Base-by-base conservation (phyloP, 2,888 invertebrate genomes). In the Tenthredo amoena region DNA sequence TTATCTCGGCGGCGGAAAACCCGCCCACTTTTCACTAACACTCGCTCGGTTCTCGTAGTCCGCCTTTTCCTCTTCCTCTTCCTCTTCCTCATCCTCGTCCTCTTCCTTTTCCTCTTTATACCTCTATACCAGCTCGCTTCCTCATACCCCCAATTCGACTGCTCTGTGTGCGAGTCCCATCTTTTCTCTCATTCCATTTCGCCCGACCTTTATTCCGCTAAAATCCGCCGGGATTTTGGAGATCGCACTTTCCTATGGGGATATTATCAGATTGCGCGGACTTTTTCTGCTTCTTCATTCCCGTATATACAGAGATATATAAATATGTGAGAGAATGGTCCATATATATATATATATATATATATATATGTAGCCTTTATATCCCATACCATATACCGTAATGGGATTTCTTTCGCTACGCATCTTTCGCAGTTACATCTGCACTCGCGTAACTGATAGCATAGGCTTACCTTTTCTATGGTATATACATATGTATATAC, bases 241-340 rank as follows among this genome's bases (percentile, higher is more conserved):
- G 89, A 89, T 88, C 89, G 91, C 89, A 89, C 89, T 89, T 89
- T 89, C 89, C 90, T 86, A 86, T 77, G 84, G 89, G 90, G 90
- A 90, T 91, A 91, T 91, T 91, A 92, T 89, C 91, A 91, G 91
- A 92, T 91, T 91, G 90, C 91, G 87, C 87, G 88, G 88, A 88
- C 71, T 83, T 82, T 79, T 81, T 81, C 26, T 62, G n/a, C 81
- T 40, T 34, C 58, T 37, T 77, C 50, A 31, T 50, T 37, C 77
- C 31, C 77, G 55, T 77, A 77, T 77, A n/a, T 74, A n/a, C 9
- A 40, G 15, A 43, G 40, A 5, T 10, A 18, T 74, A 74, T 43
- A 74, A 74, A 74, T 40, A 74, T 43, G 43, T 21, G n/a, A 43
- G 18, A 9, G 40, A 43, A 43, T 40, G 18, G 71, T 37, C 7